Conservation (phyloP, 1,140 invertebrate species). For the Aphelenchoides avenae region DNA sequence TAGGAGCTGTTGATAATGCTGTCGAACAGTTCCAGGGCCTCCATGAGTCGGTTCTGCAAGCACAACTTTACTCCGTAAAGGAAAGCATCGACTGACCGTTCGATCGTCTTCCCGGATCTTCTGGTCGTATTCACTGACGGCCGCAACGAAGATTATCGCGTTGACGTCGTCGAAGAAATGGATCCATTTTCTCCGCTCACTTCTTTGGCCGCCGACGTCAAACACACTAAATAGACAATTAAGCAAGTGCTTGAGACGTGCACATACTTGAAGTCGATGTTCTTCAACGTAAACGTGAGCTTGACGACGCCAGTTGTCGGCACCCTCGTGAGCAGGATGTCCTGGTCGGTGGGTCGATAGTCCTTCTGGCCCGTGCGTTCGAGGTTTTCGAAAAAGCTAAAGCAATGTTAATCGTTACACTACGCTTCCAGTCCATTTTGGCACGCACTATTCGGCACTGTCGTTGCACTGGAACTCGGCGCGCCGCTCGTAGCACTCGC, state of each 20-base stretch:
- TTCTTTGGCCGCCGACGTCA: conserved; percentile 64
- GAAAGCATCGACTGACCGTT: conserved; percentile 20
- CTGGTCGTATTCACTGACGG: conserved; percentile 49
- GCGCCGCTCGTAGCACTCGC: conserved; percentile 8
- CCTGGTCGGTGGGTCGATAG: conserved; percentile 80
- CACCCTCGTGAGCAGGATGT: conserved; percentile 89
- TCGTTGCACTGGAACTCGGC: conserved; percentile 24
- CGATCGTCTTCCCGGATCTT: conserved; percentile 29
- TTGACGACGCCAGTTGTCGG: conserved; percentile 89
- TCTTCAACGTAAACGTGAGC: conserved; percentile 72
- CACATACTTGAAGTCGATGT: conserved; percentile 43
- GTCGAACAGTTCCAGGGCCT: conserved; percentile 61
- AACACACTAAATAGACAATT: conserved; percentile 61
- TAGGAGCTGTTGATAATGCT: conserved; percentile 61
- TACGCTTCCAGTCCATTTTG: neutral
- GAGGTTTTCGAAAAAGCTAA: conserved; percentile 71
- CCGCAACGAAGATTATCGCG: conserved; percentile 45
- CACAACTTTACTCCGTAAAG: conserved; percentile 5
- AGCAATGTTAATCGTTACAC: conserved; percentile 22
- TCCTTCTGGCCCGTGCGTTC: conserved; percentile 76
- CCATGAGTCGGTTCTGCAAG: conserved; percentile 61
- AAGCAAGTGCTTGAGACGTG: neutral
- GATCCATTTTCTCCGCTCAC: conserved; percentile 66
- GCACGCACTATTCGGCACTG: conserved; percentile 23
- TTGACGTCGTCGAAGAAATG: conserved; percentile 60